Evolutionary conservation across 2,113 vertebrate species (phyloP).

Genomic region (Antennarius striatus): DNA sequence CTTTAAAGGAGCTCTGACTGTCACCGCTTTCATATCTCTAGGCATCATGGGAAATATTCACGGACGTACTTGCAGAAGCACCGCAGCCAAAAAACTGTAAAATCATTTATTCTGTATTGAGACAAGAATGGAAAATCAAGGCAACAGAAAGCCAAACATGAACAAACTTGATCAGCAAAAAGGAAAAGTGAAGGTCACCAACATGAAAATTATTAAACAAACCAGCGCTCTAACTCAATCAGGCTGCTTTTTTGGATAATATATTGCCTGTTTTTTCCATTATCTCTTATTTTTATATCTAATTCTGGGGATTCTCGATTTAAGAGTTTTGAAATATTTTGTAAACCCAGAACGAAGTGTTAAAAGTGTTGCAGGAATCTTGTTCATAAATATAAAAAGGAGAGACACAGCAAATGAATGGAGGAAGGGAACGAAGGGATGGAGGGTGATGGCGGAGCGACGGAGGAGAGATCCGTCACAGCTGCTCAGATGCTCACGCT

Average conservation of each 20-base stretch:
- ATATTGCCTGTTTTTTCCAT: background rate
- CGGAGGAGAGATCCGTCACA: slow-evolving; percentile 35
- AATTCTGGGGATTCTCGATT: background rate
- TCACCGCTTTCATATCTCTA: background rate
- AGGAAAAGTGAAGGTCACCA: slow-evolving; percentile 19
- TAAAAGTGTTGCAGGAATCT: slow-evolving; percentile 10
- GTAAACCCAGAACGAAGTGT: slow-evolving; percentile 11
- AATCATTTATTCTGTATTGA: background rate
- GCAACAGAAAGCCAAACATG: slow-evolving; percentile 13
- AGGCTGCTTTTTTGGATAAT: background rate
- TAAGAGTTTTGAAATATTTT: slow-evolving; percentile 5
- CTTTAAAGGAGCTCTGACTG: background rate
- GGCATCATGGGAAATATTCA: slow-evolving; percentile 10
- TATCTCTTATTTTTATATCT: background rate
- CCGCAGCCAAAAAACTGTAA: slow-evolving; percentile 14
- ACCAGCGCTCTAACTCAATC: background rate
- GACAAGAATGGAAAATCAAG: slow-evolving; percentile 1
- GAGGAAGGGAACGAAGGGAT: too few species aligned
- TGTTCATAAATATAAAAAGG: slow-evolving; percentile 16
- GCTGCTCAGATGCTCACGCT: slow-evolving; percentile 41
- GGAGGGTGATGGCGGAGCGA: background rate
- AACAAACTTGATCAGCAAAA: slow-evolving; percentile 1
- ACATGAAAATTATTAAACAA: background rate
- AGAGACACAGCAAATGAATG: background rate
- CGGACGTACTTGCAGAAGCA: background rate